phyloP scores from a whole-genome alignment of 2,888 invertebrate species.

The Andrena trimmerana region DNA sequence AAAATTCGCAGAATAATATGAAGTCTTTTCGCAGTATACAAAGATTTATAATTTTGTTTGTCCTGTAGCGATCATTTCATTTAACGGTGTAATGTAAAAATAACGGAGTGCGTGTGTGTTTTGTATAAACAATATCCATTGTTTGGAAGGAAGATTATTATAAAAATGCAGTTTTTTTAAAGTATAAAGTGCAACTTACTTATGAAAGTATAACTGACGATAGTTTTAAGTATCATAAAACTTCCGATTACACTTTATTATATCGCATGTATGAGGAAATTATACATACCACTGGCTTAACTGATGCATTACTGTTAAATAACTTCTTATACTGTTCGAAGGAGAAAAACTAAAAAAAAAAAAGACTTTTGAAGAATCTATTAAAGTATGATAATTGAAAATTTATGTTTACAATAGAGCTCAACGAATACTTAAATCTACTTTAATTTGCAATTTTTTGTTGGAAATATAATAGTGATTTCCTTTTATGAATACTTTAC shows the following conservation, averaged over 20 bases:
- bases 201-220: too few species aligned
- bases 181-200: too few species aligned
- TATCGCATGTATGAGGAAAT: neutral
- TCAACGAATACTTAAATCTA: neutral
- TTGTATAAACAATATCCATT: neutral
- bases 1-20: too few species aligned
- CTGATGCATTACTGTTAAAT: slow-evolving; percentile 89
- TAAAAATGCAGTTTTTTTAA: neutral
- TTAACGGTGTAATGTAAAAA: neutral
- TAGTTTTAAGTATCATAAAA: neutral
- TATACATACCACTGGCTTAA: slow-evolving; percentile 90
- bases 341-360: slow-evolving; percentile 90
- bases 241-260: neutral
- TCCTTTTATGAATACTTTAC: neutral
- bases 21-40: too few species aligned
- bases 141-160: too few species aligned
- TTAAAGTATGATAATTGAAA: neutral
- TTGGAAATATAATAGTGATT: neutral
- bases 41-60: neutral
- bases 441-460: neutral
- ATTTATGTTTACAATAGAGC: neutral
- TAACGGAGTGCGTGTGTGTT: neutral
- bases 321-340: slow-evolving; percentile 97
- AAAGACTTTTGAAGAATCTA: slow-evolving; percentile 30
- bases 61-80: neutral